These are phyloP conservation scores for Flexamia atlantica DNA, from an alignment of 2,888 invertebrate genomes.

Conservation along the genomic window DNA sequence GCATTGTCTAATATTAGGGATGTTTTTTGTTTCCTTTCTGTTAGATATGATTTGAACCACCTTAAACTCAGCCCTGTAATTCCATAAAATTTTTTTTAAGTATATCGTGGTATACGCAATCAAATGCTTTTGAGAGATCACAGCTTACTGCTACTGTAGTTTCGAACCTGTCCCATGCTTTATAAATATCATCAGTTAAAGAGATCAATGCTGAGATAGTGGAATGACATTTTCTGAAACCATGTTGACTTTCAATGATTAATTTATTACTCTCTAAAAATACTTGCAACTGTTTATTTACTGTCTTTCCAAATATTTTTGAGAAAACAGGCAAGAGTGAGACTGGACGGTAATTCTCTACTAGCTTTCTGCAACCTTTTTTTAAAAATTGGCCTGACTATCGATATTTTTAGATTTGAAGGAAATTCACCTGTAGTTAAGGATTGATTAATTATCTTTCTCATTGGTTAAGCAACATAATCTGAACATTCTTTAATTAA, in stretches of 20 bases:
- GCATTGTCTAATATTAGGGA: background rate
- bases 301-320: constrained; percentile 32
- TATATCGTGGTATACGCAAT: constrained; percentile 45
- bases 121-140: constrained; percentile 54
- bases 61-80: constrained; percentile 9
- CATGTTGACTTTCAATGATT: constrained; percentile 30
- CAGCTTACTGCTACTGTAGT: constrained; percentile 21
- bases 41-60: constrained; percentile 41
- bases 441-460: too few species aligned
- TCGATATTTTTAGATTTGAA: too few species aligned
- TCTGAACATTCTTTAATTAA: too few species aligned
- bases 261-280: constrained; percentile 27
- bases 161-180: constrained; percentile 23
- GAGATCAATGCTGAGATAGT: constrained; percentile 17
- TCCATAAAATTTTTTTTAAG: constrained; percentile 36
- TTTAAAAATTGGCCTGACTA: too few species aligned
- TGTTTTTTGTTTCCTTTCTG: constrained; percentile 46
- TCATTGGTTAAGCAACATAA: too few species aligned
- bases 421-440: too few species aligned
- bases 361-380: too few species aligned
- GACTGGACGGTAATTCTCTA: constrained; percentile 32
- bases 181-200: constrained; percentile 24
- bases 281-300: constrained; percentile 31
- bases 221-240: constrained; percentile 18
- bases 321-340: constrained; percentile 28